Conservation (phyloP, 2,113 vertebrate species). For the Ptyas mucosa region DNA sequence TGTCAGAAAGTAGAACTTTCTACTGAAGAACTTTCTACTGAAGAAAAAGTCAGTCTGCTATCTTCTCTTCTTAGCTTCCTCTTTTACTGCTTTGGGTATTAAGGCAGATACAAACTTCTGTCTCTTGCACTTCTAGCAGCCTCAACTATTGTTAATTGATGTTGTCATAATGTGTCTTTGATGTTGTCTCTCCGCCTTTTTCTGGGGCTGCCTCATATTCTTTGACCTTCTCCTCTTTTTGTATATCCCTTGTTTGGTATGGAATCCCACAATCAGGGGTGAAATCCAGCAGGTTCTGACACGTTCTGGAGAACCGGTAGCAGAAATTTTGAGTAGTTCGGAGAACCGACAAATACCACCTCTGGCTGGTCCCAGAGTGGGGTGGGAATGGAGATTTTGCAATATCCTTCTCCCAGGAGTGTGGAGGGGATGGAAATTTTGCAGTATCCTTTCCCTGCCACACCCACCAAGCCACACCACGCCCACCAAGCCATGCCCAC, state of each 20-base stretch:
- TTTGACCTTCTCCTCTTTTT: background rate
- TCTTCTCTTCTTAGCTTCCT: background rate
- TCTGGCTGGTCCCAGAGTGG: too few relatives aligned
- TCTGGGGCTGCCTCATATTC: background rate
- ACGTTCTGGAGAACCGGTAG: too few relatives aligned
- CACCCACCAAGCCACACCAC: too few relatives aligned
- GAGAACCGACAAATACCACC: too few relatives aligned
- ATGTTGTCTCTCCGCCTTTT: background rate
- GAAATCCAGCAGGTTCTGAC: too few relatives aligned
- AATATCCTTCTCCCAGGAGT: too few relatives aligned
- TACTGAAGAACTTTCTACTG: too few relatives aligned
- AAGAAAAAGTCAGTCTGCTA: background rate
- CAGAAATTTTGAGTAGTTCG: too few relatives aligned
- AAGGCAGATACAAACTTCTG: background rate
- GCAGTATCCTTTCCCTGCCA: too few relatives aligned
- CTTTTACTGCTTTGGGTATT: background rate
- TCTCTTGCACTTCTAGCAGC: background rate
- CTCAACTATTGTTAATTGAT: background rate
- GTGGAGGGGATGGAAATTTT: too few relatives aligned
- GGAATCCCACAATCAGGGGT: background rate
- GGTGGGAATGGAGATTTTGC: too few relatives aligned
- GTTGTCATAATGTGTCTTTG: background rate
- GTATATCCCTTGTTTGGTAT: background rate
- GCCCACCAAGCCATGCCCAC: too few relatives aligned
- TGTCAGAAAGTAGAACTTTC: background rate